A percentile compares a stretch with the other conserved stretches of the same genome.
Evolutionary conservation across 2,888 invertebrate genomes (phyloP).

Genomic region (Ormyrus rosae): DNA sequence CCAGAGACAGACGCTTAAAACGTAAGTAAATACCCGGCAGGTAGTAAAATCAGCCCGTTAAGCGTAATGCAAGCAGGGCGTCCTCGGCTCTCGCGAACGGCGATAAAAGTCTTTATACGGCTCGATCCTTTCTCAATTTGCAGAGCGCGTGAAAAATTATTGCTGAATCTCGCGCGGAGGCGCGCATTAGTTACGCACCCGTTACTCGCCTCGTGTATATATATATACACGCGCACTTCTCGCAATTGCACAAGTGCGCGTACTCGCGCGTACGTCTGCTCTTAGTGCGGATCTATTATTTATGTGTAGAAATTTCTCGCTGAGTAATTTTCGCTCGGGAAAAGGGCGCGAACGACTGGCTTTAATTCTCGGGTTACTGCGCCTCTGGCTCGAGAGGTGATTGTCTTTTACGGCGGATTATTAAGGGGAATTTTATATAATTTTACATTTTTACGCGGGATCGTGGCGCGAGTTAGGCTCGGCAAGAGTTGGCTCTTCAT

Average conservation of each 20-base stretch:
- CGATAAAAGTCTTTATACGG: not conserved
- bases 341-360: not conserved
- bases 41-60: no score
- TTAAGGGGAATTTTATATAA: no score
- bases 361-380: no score
- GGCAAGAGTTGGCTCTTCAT: not conserved
- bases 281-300: constrained; percentile 6
- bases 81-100: not conserved
- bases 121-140: constrained; percentile 21
- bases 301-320: constrained; percentile 20
- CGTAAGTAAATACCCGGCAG: no score
- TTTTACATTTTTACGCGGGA: not conserved
- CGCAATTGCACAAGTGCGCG: not conserved
- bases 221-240: not conserved
- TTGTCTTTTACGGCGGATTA: no score
- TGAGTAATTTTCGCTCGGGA: constrained; percentile 8
- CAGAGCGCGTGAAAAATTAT: constrained; percentile 29
- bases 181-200: constrained; percentile 59
- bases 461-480: not conserved
- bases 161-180: constrained; percentile 20
- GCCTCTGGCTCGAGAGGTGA: no score
- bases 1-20: no score
- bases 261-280: not conserved
- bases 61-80: no score
- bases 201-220: constrained; percentile 42